Conservation (phyloP, 2,888 invertebrate genomes). For the Lordiphosa fenestrarum region DNA sequence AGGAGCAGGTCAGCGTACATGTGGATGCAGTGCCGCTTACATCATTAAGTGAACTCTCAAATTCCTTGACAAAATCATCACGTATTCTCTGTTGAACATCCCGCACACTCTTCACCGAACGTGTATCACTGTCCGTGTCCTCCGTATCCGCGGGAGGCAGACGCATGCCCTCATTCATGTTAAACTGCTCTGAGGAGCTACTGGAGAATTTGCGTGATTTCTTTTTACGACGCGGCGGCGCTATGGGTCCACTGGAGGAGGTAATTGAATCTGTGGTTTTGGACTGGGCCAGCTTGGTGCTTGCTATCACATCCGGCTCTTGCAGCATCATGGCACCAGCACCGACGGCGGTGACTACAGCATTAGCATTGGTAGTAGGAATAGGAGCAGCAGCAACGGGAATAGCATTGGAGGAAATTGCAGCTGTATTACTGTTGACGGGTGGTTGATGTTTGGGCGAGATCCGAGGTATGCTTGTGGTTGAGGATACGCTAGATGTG, state of each 20-base stretch:
- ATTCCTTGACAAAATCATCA: constrained; percentile 82
- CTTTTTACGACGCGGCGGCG: constrained; percentile 91
- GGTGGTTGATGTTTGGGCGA: constrained; percentile 38
- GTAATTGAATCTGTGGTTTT: constrained; percentile 80
- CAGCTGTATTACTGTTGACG: background rate
- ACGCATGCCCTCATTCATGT: constrained; percentile 77
- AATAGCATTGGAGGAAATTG: constrained; percentile 13
- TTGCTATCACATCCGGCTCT: constrained; percentile 96
- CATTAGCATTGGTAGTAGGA: background rate
- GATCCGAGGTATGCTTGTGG: constrained; percentile 31
- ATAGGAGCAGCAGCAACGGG: constrained; percentile 24
- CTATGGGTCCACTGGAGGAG: constrained; percentile 83
- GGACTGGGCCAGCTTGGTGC: constrained; percentile 86
- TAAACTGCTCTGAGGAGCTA: constrained; percentile 79
- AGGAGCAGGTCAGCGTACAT: constrained; percentile 60
- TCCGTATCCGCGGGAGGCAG: constrained; percentile 74
- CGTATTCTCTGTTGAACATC: constrained; percentile 78
- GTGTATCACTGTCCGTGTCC: constrained; percentile 77
- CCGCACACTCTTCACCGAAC: constrained; percentile 75
- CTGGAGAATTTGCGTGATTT: constrained; percentile 81
- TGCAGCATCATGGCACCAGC: constrained; percentile 71
- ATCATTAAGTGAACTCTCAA: constrained; percentile 88
- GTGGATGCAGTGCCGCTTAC: constrained; percentile 56
- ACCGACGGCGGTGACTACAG: background rate
- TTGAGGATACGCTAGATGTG: constrained; percentile 16